Percentiles rank a stretch among this genome's conserved stretches.
Conservation (phyloP, 2,113 vertebrate species). For the Vanacampus margaritifer region DNA sequence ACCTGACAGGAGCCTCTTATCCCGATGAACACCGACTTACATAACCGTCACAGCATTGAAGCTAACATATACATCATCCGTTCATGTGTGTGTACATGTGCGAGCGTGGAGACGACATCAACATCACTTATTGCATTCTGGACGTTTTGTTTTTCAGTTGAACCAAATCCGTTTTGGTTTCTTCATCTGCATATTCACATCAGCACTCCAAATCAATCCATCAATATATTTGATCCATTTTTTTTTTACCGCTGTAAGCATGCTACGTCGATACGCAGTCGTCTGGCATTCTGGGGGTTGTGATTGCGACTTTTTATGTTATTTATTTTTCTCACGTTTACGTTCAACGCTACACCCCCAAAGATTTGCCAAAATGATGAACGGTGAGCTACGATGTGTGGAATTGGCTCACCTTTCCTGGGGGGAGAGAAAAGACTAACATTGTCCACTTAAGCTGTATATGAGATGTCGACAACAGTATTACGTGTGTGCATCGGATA, state of each 20-base stretch:
- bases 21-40: conserved; percentile 83
- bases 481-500: conserved; percentile 59
- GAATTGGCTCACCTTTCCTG: conserved; percentile 41
- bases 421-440: conserved; percentile 15
- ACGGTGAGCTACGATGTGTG: conserved; percentile 29
- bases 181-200: conserved; percentile 57
- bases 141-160: background rate
- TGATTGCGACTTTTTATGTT: conserved; percentile 79
- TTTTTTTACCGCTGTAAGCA: conserved; percentile 79
- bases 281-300: conserved; percentile 72
- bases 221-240: conserved; percentile 76
- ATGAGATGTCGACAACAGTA: conserved; percentile 66
- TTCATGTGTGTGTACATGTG: conserved; percentile 36
- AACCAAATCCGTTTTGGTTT: conserved; percentile 40
- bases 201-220: conserved; percentile 68
- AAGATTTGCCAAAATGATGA: conserved; percentile 56
- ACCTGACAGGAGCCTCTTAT: conserved; percentile 78
- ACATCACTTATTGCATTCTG: conserved; percentile 80
- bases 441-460: conserved; percentile 60
- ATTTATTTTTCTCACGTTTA: conserved; percentile 76
- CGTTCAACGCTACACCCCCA: conserved; percentile 63
- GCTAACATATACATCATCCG: conserved; percentile 45
- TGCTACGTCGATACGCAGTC: conserved; percentile 79
- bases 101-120: conserved; percentile 65
- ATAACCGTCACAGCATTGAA: conserved; percentile 40